Evolutionary conservation across 2,888 invertebrate genomes (phyloP).

Genomic region (Dasysyrphus albostriatus): DNA sequence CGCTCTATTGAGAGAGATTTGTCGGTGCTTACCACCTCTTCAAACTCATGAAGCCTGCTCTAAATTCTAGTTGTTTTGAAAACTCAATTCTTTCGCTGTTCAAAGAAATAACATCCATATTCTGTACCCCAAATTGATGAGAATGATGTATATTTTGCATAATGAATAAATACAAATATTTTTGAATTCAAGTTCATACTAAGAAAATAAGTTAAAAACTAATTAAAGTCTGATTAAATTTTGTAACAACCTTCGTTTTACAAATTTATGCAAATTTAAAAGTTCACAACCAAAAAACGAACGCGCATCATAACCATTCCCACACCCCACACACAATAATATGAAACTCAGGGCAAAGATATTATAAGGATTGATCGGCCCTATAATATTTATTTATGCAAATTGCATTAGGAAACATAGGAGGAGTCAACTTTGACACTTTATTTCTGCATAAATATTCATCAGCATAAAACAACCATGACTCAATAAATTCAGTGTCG

Average conservation of each 20-base stretch:
- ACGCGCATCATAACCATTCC: neutral
- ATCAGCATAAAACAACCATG: slow-evolving; percentile 60
- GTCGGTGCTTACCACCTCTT: too few relatives aligned
- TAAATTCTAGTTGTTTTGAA: too few relatives aligned
- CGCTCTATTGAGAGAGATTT: too few relatives aligned
- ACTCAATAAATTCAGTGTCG: slow-evolving; percentile 68
- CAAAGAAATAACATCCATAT: too few relatives aligned
- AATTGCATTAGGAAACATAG: slow-evolving; percentile 71
- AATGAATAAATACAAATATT: neutral
- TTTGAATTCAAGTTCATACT: neutral
- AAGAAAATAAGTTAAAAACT: slow-evolving; percentile 50
- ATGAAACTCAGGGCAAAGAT: slow-evolving; percentile 11
- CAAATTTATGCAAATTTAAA: slow-evolving; percentile 61
- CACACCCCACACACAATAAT: neutral
- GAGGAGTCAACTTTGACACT: slow-evolving; percentile 75
- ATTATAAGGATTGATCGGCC: slow-evolving; percentile 68
- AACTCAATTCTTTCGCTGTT: too few relatives aligned
- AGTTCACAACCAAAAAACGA: slow-evolving; percentile 18
- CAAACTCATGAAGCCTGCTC: too few relatives aligned
- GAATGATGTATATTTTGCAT: neutral
- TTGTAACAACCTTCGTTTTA: slow-evolving; percentile 22
- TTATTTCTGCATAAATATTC: slow-evolving; percentile 72
- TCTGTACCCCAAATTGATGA: neutral
- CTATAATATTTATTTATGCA: slow-evolving; percentile 72
- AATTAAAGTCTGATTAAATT: slow-evolving; percentile 66